phyloP scores from a whole-genome alignment of 1,140 invertebrate species.

The Heliconius himera region DNA sequence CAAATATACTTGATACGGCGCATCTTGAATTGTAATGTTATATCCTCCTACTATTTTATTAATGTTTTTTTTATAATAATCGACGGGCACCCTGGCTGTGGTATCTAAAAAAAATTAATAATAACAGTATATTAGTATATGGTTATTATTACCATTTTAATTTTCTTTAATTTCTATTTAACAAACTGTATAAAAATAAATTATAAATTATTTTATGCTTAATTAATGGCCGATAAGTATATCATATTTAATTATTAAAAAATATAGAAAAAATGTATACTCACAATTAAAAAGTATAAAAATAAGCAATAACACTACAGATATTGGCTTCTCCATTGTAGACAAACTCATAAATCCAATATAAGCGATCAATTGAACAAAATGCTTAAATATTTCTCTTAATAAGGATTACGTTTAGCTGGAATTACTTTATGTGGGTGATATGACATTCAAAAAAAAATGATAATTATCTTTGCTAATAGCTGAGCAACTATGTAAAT shows the following conservation, averaged over 20 bases:
- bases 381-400: background rate
- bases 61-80: conserved; percentile 14
- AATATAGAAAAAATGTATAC: background rate
- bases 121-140: no score
- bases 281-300: background rate
- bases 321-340: background rate
- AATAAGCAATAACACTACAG: background rate
- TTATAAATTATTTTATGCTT: no score
- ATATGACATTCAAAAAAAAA: background rate
- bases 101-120: conserved; percentile 32
- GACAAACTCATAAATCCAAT: background rate
- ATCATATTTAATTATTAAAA: no score
- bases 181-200: no score
- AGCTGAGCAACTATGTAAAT: background rate
- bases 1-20: conserved; percentile 66
- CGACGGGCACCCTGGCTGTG: conserved; percentile 16
- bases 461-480: background rate
- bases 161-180: no score
- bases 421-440: background rate
- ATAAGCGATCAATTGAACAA: background rate
- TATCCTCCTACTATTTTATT: conserved; percentile 68
- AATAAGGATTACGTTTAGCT: background rate
- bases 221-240: no score
- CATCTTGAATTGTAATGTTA: conserved; percentile 55
- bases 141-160: no score